Evolutionary conservation across 2,113 vertebrate genomes (phyloP), one percentile per base, ranked within the genome.

Genomic region (Talpa occidentalis): DNA sequence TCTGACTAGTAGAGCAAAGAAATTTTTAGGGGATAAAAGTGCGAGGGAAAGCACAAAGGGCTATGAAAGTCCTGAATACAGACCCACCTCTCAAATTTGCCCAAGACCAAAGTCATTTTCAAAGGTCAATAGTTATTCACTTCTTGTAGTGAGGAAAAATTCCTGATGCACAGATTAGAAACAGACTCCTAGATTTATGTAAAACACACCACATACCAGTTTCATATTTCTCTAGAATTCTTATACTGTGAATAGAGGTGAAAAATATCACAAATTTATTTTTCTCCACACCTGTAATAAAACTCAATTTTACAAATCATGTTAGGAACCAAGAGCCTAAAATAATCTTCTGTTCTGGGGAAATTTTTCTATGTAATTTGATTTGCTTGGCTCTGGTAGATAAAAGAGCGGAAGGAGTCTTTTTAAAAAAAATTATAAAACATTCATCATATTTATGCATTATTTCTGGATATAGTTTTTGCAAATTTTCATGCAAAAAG

Each of bases 361-460:
- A 64, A 80, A 44, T 8, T 28, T 79, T 74, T 69, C 37, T 32
- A 60, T 74, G 54, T 87, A 94, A 96, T 9, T 12, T 8, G 90
- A 86, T 96, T 94, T 94, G 3, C 16, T 91, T 79, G 72, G 59
- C 22, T 47, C 17, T 92, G 80, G 30, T 44, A 94, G 91, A 97
- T 96, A 56, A 74, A 84, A 26, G 0, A 35, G 2, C 3, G 11
- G 97, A 96, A 87, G 10, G 12, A 79, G 3, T 0, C 10, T 62
- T 32, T 76, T 90, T 40, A 35, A n/a, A n/a, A n/a, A n/a, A n/a
- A n/a, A 0, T 15, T 11, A 28, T 16, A 81, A 78, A 90, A 62
- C 6, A 52, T 42, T 83, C 28, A 92, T 79, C 28, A 40, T 85
- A 70, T 82, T 90, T 92, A 89, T 95, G 52, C 69, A 59, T 94